Conservation (phyloP, 2,888 invertebrate species). For the Salticus scenicus region DNA sequence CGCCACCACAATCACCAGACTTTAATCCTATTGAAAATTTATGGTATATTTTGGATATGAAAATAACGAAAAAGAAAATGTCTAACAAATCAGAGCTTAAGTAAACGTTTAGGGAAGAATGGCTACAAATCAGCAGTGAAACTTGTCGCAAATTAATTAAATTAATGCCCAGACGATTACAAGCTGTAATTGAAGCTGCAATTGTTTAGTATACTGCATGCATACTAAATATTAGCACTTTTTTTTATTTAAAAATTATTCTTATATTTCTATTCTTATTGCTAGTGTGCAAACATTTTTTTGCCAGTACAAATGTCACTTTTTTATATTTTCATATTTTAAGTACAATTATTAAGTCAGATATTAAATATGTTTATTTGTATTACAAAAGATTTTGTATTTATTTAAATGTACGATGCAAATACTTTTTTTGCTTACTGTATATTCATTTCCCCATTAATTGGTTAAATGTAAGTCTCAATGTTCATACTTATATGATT, state of each 20-base stretch:
- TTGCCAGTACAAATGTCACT: slow-evolving; percentile 1
- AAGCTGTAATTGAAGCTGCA: slow-evolving; percentile 11
- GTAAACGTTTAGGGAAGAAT: not conserved
- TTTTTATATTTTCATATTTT: not conserved
- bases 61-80: not conserved
- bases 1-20: not conserved
- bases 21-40: not conserved
- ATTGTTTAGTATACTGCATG: not conserved
- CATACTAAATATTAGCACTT: not conserved
- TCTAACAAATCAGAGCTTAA: not conserved
- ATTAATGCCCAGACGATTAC: slow-evolving; percentile 10
- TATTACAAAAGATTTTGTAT: not conserved
- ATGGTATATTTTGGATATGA: slow-evolving; percentile 7
- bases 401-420: too few relatives aligned
- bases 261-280: not conserved
- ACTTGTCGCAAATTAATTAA: not conserved
- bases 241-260: not conserved
- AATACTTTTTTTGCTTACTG: too few relatives aligned
- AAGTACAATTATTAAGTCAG: slow-evolving; percentile 4
- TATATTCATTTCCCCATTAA: too few relatives aligned
- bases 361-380: slow-evolving; percentile 3
- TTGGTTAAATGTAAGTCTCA: too few relatives aligned
- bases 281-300: not conserved
- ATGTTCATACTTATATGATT: too few relatives aligned
- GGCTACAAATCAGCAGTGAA: slow-evolving; percentile 1